Evolutionary conservation across 2,113 vertebrate genomes (phyloP).

Genomic region (Choloepus hoffmanni): DNA sequence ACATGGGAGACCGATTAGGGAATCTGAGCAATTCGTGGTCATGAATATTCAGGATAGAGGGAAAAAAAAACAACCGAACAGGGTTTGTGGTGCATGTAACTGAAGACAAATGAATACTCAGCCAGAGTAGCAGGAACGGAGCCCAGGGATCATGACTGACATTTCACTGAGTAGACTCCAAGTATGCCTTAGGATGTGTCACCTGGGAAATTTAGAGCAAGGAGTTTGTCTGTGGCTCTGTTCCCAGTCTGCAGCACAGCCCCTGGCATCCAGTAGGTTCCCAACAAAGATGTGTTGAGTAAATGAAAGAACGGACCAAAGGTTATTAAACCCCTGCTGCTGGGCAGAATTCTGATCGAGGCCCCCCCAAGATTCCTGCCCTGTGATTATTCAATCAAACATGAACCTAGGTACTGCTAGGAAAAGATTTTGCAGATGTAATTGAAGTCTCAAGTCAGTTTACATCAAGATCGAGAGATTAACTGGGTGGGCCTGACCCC

Average conservation of each 20-base stretch:
- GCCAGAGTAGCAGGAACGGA: neutral
- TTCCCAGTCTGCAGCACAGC: neutral
- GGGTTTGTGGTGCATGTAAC: conserved; percentile 1
- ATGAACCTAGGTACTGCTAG: neutral
- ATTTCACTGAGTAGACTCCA: too few relatives aligned
- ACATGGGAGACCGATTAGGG: neutral
- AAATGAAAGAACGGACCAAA: neutral
- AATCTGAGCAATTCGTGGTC: neutral
- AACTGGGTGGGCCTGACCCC: neutral
- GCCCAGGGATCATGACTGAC: neutral
- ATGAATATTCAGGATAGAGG: conserved; percentile 61
- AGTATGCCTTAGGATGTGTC: accelerated
- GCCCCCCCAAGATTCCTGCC: neutral
- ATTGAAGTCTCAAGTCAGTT: neutral
- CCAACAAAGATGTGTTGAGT: neutral
- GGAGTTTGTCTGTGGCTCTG: neutral
- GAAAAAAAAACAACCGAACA: neutral
- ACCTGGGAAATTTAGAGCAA: accelerated
- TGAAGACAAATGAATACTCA: conserved; percentile 28
- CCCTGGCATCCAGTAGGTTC: too few relatives aligned
- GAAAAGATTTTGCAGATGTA: neutral
- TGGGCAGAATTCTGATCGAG: neutral
- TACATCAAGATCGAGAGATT: neutral
- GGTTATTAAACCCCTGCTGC: neutral
- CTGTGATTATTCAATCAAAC: neutral